Evolutionary conservation across 2,113 vertebrate genomes (phyloP).

Genomic region (Melanocharis versteri): DNA sequence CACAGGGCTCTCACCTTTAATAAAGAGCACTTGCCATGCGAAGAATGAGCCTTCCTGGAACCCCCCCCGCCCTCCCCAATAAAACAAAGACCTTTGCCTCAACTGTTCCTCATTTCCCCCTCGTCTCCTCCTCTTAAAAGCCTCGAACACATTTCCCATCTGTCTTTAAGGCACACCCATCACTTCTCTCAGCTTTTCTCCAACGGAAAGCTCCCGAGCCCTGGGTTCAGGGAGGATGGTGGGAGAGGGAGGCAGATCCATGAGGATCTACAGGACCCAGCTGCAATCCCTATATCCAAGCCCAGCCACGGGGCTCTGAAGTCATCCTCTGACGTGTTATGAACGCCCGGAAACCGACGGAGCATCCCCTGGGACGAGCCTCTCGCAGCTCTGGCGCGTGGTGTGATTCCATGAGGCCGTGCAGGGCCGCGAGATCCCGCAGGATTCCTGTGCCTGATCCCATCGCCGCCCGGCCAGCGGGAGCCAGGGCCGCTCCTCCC

Average conservation of each 20-base stretch:
- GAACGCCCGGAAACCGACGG: neutral
- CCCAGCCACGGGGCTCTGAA: neutral
- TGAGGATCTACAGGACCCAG: neutral
- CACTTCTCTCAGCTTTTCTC: neutral
- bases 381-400: neutral
- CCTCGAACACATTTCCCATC: neutral
- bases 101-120: neutral
- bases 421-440: neutral
- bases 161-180: neutral
- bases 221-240: no score
- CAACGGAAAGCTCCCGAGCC: neutral
- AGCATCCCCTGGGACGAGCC: neutral
- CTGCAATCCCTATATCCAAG: neutral
- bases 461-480: rapidly evolving
- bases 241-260: neutral
- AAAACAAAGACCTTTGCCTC: constrained; percentile 14
- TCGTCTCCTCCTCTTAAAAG: neutral
- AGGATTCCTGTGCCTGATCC: neutral
- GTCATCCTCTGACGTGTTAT: rapidly evolving
- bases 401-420: rapidly evolving
- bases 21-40: neutral
- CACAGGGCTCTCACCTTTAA: neutral
- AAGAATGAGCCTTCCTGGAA: neutral
- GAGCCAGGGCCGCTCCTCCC: neutral
- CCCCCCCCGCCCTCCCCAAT: neutral